Percentiles rank a stretch among this genome's conserved stretches.
phyloP scores from a whole-genome alignment of 2,888 invertebrate species.

The Andrena praecox region DNA sequence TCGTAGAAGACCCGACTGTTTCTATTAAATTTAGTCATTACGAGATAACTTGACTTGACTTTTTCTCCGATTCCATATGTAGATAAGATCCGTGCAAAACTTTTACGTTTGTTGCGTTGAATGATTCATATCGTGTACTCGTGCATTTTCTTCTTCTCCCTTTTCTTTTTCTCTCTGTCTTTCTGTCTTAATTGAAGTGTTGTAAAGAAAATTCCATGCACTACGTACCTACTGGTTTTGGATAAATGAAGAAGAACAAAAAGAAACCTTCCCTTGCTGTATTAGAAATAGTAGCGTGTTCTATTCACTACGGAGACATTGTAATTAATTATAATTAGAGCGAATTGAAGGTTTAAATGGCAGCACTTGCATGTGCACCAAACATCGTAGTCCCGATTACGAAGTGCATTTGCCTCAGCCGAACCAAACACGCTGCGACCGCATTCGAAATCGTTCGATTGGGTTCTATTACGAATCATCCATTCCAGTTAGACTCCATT shows the following conservation, averaged over 20 bases:
- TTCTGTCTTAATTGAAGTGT: too few relatives aligned
- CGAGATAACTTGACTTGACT: too few relatives aligned
- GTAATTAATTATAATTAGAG: background rate
- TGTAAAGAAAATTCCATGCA: too few relatives aligned
- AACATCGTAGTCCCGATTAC: background rate
- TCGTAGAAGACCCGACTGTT: too few relatives aligned
- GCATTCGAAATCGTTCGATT: background rate
- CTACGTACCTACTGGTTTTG: too few relatives aligned
- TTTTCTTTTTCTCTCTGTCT: too few relatives aligned
- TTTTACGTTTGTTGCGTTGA: too few relatives aligned
- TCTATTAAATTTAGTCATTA: too few relatives aligned
- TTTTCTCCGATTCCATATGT: too few relatives aligned
- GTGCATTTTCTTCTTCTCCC: too few relatives aligned
- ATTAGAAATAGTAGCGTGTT: background rate
- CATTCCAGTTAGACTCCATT: background rate
- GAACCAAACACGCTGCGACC: background rate
- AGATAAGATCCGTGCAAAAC: too few relatives aligned
- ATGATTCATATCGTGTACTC: too few relatives aligned
- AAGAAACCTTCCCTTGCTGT: background rate
- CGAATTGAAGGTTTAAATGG: background rate
- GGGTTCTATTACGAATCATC: conserved; percentile 9
- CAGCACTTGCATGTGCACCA: background rate
- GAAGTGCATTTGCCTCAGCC: background rate
- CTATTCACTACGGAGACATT: background rate
- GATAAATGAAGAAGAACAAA: background rate